Evolutionary conservation across 92 coral and sea anemone genomes (phyloP), one percentile per base, ranked within the genome.

Genomic region (Parazoanthus atlanticus): DNA sequence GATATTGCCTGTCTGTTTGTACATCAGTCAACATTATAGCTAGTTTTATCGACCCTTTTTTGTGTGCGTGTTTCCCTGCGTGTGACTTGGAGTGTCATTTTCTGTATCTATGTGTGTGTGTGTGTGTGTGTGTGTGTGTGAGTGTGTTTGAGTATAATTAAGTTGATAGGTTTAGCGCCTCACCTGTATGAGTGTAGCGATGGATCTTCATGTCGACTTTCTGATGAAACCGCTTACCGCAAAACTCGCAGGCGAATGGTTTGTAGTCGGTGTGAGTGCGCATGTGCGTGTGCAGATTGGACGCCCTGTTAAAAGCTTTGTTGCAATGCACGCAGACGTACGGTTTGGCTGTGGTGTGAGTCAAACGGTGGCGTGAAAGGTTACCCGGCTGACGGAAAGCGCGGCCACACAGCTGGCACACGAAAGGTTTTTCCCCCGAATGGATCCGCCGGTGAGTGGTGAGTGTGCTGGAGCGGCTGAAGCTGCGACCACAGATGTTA

Each of bases 281-380:
- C 95, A 96, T 94, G 91, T 96, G 98, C 28, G 98, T 93, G 91
- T 95, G 98, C 47, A 96, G 93, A 91, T 96, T 96, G 67, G 98
- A 96, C 47, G 96, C 96, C 74, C 98, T 93, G 93, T 96, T 96
- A 86, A 96, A 96, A 25, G 94, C 92, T 80, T 96, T 94, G 89
- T 93, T 92, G 86, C 98, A 96, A 38, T 96, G 98, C 58, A 88
- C 84, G 84, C 98, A 96, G 41, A 93, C 91, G 92, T 96, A 91
- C n/a, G 98, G 94, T 46, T 94, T 94, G 74, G 91, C 88, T 4
- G 98, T 89, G 49, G 96, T 92, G 85, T 95, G 96, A 36, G 95
- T 95, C 34, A 94, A 89, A 41, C 92, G 93, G 69, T 94, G 96
- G 13, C 96, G 96, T 66, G 95, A 89, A 71, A 94, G 95, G 86